Evolutionary conservation across 2,113 vertebrate genomes (phyloP).

Genomic region (Oryctolagus cuniculus): mOryCun1.1 NC_091445.1:69589501-69590000

Average conservation of each 20-base stretch:
- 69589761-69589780: neutral
- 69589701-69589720: neutral
- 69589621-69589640: neutral
- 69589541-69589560: slow-evolving; percentile 12
- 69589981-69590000: slow-evolving; percentile 74
- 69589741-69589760: slow-evolving; percentile 41
- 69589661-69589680: slow-evolving; percentile 8
- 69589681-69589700: slow-evolving; percentile 48
- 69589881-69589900: slow-evolving; percentile 79
- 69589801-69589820: slow-evolving; percentile 56
- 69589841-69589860: slow-evolving; percentile 54
- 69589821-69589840: slow-evolving; percentile 11
- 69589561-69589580: slow-evolving; percentile 19
- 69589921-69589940: slow-evolving; percentile 70
- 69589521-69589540: slow-evolving; percentile 10
- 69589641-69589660: slow-evolving; percentile 17
- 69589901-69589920: slow-evolving; percentile 77
- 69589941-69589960: slow-evolving; percentile 78
- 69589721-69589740: neutral
- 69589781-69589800: neutral
- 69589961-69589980: slow-evolving; percentile 76
- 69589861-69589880: slow-evolving; percentile 65
- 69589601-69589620: slow-evolving; percentile 33
- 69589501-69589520: slow-evolving; percentile 57
- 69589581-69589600: neutral